Conservation (phyloP, 2,888 invertebrate genomes). For the Muscina levida region DNA sequence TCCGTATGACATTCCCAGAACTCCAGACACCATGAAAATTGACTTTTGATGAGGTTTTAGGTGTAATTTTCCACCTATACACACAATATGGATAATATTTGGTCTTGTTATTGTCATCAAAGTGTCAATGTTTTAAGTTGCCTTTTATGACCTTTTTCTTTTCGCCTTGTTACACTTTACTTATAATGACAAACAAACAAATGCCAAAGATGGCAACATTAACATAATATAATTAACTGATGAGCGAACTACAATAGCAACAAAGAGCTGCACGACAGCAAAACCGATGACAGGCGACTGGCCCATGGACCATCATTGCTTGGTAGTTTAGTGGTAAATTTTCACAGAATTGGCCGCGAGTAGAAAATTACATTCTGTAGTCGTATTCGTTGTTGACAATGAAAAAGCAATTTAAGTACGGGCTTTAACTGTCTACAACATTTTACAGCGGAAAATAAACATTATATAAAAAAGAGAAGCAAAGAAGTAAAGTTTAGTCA, state of each 20-base stretch:
- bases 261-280: not conserved
- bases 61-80: too few species aligned
- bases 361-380: conserved; percentile 8
- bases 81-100: not conserved
- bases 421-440: conserved; percentile 20
- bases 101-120: conserved; percentile 14
- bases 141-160: too few species aligned
- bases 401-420: conserved; percentile 3
- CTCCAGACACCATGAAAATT: too few species aligned
- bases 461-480: too few species aligned
- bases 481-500: too few species aligned
- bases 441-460: conserved; percentile 15
- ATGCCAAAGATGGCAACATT: conserved; percentile 47
- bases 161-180: too few species aligned
- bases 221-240: conserved; percentile 52
- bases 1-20: too few species aligned
- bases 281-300: not conserved
- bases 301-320: not conserved
- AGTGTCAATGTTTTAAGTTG: not conserved
- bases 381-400: not conserved
- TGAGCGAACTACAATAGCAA: conserved; percentile 13
- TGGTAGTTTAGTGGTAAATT: not conserved
- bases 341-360: not conserved
- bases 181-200: conserved; percentile 10
- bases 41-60: too few species aligned